Conservation (phyloP, 2,888 invertebrate species). For the Phaonia tiefii region DNA sequence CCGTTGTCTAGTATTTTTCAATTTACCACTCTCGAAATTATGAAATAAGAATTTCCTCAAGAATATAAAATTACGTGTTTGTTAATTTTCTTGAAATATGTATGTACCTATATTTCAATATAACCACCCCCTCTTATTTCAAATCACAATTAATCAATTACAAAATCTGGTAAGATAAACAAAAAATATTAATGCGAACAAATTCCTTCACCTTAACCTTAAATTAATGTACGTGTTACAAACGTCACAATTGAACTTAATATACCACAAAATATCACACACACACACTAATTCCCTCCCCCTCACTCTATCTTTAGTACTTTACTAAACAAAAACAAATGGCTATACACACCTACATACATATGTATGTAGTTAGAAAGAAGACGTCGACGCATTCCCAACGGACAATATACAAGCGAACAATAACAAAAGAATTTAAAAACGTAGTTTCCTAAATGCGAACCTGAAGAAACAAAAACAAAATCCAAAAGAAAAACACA, state of each 20-base stretch:
- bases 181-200: neutral
- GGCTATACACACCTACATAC: too few relatives aligned
- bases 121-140: too few relatives aligned
- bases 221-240: neutral
- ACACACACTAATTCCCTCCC: neutral
- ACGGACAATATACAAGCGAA: neutral
- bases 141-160: neutral
- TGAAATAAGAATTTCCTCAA: too few relatives aligned
- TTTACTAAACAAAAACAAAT: neutral
- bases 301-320: neutral
- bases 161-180: neutral
- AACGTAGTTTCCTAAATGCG: slow-evolving; percentile 39
- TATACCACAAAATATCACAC: neutral
- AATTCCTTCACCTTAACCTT: slow-evolving; percentile 37
- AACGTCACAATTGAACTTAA: slow-evolving; percentile 18
- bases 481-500: too few relatives aligned
- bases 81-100: too few relatives aligned
- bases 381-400: neutral
- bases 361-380: slow-evolving; percentile 8
- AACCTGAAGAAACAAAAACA: slow-evolving; percentile 30
- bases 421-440: slow-evolving; percentile 45
- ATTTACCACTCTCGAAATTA: too few relatives aligned
- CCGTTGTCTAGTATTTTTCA: too few relatives aligned
- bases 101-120: too few relatives aligned
- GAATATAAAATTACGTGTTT: too few relatives aligned